A percentile compares a stretch with the other conserved stretches of the same genome.
Evolutionary conservation across 2,888 invertebrate species (phyloP).

Genomic region (Clusia tigrina): DNA sequence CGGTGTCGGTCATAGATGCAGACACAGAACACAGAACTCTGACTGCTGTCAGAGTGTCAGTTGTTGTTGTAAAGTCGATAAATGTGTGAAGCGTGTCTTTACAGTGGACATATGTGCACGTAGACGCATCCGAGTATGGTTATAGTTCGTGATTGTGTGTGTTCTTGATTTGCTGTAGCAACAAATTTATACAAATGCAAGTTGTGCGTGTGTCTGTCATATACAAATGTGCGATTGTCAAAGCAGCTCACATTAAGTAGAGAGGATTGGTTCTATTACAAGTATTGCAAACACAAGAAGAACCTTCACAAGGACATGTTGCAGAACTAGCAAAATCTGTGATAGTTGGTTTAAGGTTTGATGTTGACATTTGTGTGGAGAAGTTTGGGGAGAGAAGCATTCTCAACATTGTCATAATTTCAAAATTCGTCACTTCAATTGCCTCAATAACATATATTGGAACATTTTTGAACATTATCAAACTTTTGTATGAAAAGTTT

Average conservation of each 20-base stretch:
- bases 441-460: no score
- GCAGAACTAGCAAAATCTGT: no score
- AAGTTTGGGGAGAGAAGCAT: no score
- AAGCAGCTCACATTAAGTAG: no score
- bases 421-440: no score
- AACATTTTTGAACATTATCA: no score
- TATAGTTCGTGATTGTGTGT: conserved; percentile 13
- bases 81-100: background rate
- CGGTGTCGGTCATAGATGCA: background rate
- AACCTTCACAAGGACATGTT: no score
- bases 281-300: no score
- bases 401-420: no score
- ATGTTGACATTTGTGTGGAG: no score
- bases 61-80: conserved; percentile 10
- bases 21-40: background rate
- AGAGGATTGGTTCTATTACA: background rate
- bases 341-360: no score
- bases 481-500: no score
- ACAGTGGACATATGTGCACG: background rate
- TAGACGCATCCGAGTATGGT: background rate
- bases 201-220: conserved; percentile 16
- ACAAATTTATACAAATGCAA: conserved; percentile 17
- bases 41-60: conserved; percentile 1
- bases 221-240: conserved; percentile 20
- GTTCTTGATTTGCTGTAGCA: background rate